Evolutionary conservation across 2,113 vertebrate genomes (phyloP).

Genomic region (Pluvialis apricaria): DNA sequence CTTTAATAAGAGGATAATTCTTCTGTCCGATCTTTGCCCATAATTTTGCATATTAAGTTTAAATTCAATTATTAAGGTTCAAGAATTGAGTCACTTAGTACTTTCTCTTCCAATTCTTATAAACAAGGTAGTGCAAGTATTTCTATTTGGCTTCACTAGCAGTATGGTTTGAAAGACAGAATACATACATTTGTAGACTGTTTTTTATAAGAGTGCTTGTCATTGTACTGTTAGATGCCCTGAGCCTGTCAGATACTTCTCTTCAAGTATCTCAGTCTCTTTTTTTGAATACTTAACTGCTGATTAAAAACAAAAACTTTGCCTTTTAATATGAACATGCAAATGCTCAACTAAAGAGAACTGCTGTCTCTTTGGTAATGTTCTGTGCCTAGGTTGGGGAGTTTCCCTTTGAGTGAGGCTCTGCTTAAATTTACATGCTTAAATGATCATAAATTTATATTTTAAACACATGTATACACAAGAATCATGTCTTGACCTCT

Average conservation of each 20-base stretch:
- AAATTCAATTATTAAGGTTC: neutral
- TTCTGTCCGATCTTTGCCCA: neutral
- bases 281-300: neutral
- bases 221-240: neutral
- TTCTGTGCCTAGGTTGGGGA: neutral
- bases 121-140: neutral
- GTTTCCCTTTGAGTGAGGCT: neutral
- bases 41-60: neutral
- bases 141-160: neutral
- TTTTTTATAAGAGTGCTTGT: neutral
- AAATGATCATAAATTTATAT: neutral
- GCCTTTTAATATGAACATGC: neutral
- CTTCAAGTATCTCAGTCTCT: accelerated
- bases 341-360: neutral
- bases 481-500: neutral
- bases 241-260: neutral
- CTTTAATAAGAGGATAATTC: neutral
- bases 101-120: neutral
- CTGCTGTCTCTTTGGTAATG: accelerated
- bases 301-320: neutral
- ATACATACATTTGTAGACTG: neutral
- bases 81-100: neutral
- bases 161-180: neutral
- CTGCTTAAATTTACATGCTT: neutral
- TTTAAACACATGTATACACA: neutral